Evolutionary conservation across 2,888 invertebrate species (phyloP).

Genomic region (Calliopum simillimum): DNA sequence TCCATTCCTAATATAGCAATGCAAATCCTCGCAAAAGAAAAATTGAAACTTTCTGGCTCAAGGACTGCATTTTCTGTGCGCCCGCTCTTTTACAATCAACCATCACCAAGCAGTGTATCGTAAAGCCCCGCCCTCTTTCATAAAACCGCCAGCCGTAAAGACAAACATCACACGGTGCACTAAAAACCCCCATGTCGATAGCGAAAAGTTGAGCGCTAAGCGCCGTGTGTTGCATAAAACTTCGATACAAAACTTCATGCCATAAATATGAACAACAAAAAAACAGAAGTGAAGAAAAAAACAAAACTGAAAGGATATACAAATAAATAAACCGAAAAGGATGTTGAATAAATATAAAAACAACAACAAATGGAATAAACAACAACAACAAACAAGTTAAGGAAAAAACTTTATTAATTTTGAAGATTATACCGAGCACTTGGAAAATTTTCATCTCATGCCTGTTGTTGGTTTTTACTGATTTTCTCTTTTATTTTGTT

Average conservation of each 20-base stretch:
- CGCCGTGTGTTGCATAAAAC: not conserved
- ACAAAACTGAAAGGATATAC: constrained; percentile 6
- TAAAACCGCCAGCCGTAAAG: not conserved
- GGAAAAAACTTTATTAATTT: constrained; percentile 33
- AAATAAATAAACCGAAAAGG: constrained; percentile 4
- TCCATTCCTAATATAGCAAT: no score
- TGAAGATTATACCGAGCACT: constrained; percentile 21
- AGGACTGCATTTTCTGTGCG: not conserved
- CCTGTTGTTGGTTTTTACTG: not conserved
- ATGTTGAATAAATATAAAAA: constrained; percentile 3
- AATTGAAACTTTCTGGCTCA: not conserved
- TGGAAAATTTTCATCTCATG: constrained; percentile 11
- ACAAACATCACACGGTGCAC: not conserved
- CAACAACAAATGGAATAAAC: not conserved
- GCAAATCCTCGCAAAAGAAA: not conserved
- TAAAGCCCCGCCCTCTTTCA: not conserved
- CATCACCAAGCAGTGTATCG: no score
- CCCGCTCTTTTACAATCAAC: no score
- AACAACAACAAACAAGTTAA: not conserved
- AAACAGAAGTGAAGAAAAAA: not conserved
- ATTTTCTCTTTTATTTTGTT: not conserved
- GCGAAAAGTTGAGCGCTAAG: not conserved
- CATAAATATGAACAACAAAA: not conserved
- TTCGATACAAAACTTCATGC: not conserved
- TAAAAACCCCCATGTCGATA: not conserved